phyloP scores from a whole-genome alignment of 1,140 invertebrate species.

The Chymomyza costata region DNA sequence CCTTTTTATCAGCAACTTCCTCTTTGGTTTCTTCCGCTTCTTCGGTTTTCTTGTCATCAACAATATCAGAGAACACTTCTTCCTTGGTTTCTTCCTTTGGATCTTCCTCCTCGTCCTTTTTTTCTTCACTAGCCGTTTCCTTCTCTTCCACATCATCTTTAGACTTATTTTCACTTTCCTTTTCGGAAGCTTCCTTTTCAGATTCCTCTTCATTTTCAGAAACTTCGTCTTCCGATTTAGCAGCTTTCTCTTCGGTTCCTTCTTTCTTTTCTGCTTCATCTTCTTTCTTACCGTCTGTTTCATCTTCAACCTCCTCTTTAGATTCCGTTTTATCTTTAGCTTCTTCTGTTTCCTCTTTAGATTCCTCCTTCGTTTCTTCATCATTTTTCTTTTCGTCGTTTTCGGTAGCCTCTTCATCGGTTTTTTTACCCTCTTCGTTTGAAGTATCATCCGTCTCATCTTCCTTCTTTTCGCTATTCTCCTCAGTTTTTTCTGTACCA shows the following conservation, averaged over 20 bases:
- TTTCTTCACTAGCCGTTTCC: slow-evolving; percentile 5
- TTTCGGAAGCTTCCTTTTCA: background rate
- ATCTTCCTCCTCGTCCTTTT: slow-evolving; percentile 4
- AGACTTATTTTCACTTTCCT: slow-evolving; percentile 1
- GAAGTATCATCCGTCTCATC: slow-evolving; percentile 1
- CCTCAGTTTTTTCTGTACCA: slow-evolving; percentile 26
- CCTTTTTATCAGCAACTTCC: background rate
- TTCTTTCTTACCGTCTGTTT: background rate
- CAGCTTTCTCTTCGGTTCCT: background rate
- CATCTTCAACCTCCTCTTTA: background rate
- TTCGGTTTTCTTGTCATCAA: slow-evolving; percentile 3
- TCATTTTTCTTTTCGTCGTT: slow-evolving; percentile 2
- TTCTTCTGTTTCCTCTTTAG: slow-evolving; percentile 1
- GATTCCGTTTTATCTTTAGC: slow-evolving; percentile 4
- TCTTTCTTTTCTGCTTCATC: background rate
- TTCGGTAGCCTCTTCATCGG: slow-evolving; percentile 2
- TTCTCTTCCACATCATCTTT: slow-evolving; percentile 6
- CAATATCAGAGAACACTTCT: slow-evolving; percentile 2
- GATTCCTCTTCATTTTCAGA: background rate
- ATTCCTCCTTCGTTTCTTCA: slow-evolving; percentile 6
- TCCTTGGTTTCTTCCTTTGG: background rate
- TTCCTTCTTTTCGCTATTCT: slow-evolving; percentile 3
- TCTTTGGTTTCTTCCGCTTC: slow-evolving; percentile 6
- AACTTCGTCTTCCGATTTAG: background rate
- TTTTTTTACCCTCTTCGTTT: background rate